Percentiles rank a stretch among this genome's conserved stretches.
These are phyloP conservation scores for Apamea epomidion DNA, from an alignment of 2,888 invertebrate species.

Conservation along the genomic window DNA sequence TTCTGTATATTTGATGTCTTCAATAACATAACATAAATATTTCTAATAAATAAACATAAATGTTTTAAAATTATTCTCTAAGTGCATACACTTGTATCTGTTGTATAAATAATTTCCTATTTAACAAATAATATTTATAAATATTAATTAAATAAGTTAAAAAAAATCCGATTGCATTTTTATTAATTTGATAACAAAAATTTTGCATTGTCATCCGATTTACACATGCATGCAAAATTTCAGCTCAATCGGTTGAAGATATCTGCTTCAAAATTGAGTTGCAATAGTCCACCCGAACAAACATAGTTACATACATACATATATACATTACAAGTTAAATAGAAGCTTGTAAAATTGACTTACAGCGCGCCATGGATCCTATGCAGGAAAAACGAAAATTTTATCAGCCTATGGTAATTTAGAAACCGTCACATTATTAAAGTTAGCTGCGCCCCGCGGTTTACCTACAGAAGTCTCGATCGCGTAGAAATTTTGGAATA, in stretches of 20 bases:
- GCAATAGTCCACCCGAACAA: too few relatives aligned
- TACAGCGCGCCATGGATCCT: not conserved
- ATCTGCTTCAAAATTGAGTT: too few relatives aligned
- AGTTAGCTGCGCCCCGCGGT: too few relatives aligned
- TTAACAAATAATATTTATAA: not conserved
- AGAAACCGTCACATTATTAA: not conserved
- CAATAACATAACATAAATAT: not conserved
- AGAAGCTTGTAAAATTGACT: too few relatives aligned
- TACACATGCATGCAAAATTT: too few relatives aligned
- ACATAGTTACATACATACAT: too few relatives aligned
- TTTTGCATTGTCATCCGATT: too few relatives aligned
- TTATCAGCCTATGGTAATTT: not conserved
- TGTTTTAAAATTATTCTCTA: not conserved
- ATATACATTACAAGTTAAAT: too few relatives aligned
- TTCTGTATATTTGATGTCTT: constrained; percentile 5
- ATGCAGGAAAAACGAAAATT: not conserved
- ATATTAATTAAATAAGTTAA: not conserved
- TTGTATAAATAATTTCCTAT: not conserved
- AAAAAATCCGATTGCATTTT: not conserved
- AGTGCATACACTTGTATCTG: not conserved
- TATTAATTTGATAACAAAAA: not conserved
- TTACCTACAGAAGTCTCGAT: too few relatives aligned
- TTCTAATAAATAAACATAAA: not conserved
- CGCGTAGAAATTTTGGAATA: not conserved
- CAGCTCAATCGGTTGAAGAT: too few relatives aligned